Evolutionary conservation across 2,113 vertebrate genomes (phyloP).

Genomic region (Centropus bengalensis): DNA sequence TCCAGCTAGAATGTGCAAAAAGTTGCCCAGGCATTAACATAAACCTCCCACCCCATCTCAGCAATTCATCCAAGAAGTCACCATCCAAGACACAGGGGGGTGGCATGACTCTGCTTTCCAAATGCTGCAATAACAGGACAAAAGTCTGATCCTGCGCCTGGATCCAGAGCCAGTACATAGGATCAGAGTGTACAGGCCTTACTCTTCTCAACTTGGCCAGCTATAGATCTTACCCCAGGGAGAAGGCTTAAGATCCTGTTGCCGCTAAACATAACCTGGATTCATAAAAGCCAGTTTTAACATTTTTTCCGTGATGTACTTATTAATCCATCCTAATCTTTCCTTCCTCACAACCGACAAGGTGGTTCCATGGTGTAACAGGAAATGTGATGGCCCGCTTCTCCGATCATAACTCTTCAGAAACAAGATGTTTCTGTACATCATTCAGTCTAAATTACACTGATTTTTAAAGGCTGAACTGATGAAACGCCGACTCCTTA

Average conservation of each 20-base stretch:
- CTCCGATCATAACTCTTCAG: background rate
- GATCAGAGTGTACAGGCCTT: accelerated
- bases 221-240: background rate
- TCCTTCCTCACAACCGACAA: background rate
- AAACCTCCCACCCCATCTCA: background rate
- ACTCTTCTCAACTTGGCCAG: background rate
- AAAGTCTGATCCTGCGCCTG: background rate
- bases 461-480: background rate
- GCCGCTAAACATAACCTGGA: background rate
- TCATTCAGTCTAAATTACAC: background rate
- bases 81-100: background rate
- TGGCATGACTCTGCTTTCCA: background rate
- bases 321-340: background rate
- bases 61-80: background rate
- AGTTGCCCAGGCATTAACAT: background rate
- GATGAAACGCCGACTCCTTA: background rate
- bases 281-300: background rate
- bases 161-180: background rate
- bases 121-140: background rate
- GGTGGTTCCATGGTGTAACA: background rate
- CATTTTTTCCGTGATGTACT: background rate
- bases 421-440: background rate
- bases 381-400: accelerated
- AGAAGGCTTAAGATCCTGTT: background rate
- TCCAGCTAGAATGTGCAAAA: background rate